Percentiles rank a stretch among this genome's conserved stretches.
Conservation (phyloP, 2,113 vertebrate species). For the Coptodon rendalli region DNA sequence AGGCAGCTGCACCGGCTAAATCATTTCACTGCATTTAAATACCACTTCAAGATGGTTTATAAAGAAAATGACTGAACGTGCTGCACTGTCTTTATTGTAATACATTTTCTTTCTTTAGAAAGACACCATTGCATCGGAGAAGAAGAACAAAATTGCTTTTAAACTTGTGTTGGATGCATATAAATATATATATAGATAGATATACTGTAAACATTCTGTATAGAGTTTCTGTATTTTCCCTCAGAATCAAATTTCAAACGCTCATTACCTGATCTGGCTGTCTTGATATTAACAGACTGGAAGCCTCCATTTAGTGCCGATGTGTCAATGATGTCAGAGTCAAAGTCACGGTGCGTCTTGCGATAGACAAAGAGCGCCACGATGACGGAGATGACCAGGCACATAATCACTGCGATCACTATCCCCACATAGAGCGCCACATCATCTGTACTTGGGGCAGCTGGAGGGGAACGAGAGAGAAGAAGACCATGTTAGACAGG, state of each 20-base stretch:
- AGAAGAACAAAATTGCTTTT: neutral
- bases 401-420: constrained; percentile 89
- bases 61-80: neutral
- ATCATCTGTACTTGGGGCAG: constrained; percentile 87
- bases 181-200: neutral
- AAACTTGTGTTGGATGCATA: neutral
- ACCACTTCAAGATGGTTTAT: neutral
- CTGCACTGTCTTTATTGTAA: neutral
- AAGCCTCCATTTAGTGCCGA: constrained; percentile 90
- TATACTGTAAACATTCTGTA: neutral
- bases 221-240: neutral
- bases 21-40: neutral
- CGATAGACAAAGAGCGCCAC: constrained; percentile 91
- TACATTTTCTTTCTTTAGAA: neutral
- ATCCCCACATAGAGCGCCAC: constrained; percentile 90
- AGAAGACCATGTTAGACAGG: neutral
- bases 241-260: neutral
- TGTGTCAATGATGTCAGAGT: constrained; percentile 91
- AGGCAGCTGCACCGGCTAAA: neutral
- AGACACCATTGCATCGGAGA: neutral
- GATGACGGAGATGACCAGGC: constrained; percentile 85
- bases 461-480: constrained; percentile 53
- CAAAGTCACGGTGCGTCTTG: constrained; percentile 92
- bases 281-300: constrained; percentile 93
- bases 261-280: constrained; percentile 85